Evolutionary conservation across 2,113 vertebrate genomes (phyloP).

Genomic region (Odontophorus gujanensis): DNA sequence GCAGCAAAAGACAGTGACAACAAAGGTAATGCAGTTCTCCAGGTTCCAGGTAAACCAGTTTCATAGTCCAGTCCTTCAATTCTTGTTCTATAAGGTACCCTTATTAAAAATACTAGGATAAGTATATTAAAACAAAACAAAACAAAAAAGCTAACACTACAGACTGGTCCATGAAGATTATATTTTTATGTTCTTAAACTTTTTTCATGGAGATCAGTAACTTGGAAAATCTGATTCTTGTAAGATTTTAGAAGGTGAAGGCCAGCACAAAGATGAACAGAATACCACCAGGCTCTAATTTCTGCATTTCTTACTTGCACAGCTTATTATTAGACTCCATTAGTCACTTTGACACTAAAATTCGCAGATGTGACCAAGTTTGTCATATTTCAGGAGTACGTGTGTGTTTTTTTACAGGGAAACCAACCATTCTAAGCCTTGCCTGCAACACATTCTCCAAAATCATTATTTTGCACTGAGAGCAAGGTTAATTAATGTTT

Average conservation of each 20-base stretch:
- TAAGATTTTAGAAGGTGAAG: not conserved
- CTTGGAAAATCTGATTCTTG: not conserved
- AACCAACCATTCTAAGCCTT: not conserved
- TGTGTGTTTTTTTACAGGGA: not conserved
- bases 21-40: conserved; percentile 12
- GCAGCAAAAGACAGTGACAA: conserved; percentile 40
- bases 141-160: not conserved
- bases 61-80: not conserved
- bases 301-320: not conserved
- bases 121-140: not conserved
- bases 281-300: not conserved
- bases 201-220: not conserved
- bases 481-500: not conserved
- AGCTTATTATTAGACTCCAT: not conserved
- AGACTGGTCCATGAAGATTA: not conserved
- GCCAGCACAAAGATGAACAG: not conserved
- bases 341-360: not conserved
- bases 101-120: not conserved
- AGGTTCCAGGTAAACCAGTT: conserved; percentile 1
- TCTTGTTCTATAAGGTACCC: not conserved
- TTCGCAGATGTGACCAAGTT: not conserved
- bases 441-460: not conserved
- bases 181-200: not conserved
- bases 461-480: not conserved
- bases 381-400: not conserved